These are phyloP conservation scores for Nothoprocta pentlandii DNA, from an alignment of 2,113 vertebrate genomes.

Conservation along the genomic window DNA sequence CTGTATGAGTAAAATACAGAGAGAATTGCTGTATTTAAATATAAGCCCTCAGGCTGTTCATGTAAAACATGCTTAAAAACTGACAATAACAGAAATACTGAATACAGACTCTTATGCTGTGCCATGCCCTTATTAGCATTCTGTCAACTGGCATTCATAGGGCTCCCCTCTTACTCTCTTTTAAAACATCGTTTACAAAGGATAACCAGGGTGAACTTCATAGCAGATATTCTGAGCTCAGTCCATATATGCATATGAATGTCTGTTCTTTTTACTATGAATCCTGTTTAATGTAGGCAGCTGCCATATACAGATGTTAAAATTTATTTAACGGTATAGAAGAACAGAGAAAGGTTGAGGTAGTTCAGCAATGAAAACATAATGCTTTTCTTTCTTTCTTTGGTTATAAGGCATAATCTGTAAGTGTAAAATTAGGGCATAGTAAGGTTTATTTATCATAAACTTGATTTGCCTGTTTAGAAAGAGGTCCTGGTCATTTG, in stretches of 20 bases:
- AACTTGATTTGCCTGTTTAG: not conserved
- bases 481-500: not conserved
- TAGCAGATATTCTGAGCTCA: not conserved
- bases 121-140: conserved; percentile 23
- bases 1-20: not conserved
- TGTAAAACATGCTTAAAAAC: conserved; percentile 7
- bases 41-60: not conserved
- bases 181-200: not conserved
- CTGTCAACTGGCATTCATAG: not conserved
- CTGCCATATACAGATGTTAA: not conserved
- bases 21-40: not conserved
- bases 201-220: not conserved
- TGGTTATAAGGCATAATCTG: not conserved
- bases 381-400: not conserved
- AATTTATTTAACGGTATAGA: not conserved
- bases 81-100: not conserved
- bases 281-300: not conserved
- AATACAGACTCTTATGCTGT: not conserved
- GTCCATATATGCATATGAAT: not conserved
- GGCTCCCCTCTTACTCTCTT: too few relatives aligned
- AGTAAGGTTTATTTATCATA: not conserved
- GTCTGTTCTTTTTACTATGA: not conserved
- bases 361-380: not conserved
- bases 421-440: not conserved
- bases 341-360: not conserved